A percentile compares a stretch with the other conserved stretches of the same genome.
Conservation (phyloP, 2,888 invertebrate species). For the Patella pellucida region DNA sequence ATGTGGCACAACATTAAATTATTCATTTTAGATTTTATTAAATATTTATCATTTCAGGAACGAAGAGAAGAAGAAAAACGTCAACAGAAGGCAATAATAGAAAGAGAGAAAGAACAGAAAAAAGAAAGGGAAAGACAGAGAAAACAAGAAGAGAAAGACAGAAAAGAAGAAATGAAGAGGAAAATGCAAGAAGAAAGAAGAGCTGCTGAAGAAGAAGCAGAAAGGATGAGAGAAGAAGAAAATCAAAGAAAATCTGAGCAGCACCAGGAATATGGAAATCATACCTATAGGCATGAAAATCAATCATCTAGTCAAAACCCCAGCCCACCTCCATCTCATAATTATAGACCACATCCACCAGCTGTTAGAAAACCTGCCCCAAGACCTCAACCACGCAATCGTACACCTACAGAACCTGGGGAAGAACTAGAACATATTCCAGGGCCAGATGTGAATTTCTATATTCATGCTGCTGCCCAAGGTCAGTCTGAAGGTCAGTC, state of each 20-base stretch:
- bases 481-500: constrained; percentile 24
- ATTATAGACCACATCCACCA: neutral
- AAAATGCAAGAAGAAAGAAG: neutral
- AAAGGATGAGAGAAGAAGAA: neutral
- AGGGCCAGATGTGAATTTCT: constrained; percentile 26
- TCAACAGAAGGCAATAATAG: neutral
- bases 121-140: neutral
- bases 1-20: too few species aligned
- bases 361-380: neutral
- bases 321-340: constrained; percentile 7
- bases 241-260: neutral
- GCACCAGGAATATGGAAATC: neutral
- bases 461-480: constrained; percentile 44
- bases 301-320: constrained; percentile 19
- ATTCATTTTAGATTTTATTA: too few species aligned
- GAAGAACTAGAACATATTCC: neutral
- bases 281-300: neutral
- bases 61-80: neutral
- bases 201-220: neutral
- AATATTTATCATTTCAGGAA: neutral
- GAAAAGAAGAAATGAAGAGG: neutral
- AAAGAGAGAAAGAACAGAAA: neutral
- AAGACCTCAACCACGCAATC: neutral
- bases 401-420: neutral
- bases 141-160: neutral